Percentiles rank a stretch among this genome's conserved stretches.
Evolutionary conservation across 1,140 invertebrate genomes (phyloP).

Genomic region (Probaryconus sp.): DNA sequence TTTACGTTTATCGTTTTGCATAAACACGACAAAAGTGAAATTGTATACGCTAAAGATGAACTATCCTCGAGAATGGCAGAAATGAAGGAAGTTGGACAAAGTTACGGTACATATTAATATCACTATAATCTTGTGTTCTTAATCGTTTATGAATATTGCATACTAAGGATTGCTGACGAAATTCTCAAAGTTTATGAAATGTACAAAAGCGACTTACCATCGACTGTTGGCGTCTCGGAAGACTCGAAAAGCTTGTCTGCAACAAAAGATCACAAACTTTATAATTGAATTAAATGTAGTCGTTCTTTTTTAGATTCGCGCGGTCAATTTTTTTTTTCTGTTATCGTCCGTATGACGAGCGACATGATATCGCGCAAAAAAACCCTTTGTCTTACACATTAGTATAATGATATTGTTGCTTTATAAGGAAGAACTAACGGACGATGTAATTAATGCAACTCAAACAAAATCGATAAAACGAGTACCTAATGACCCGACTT

Average conservation of each 20-base stretch:
- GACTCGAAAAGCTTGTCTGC: slow-evolving; percentile 69
- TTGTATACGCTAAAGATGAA: slow-evolving; percentile 9
- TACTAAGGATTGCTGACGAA: slow-evolving; percentile 68
- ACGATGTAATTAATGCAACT: slow-evolving; percentile 37
- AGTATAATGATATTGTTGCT: slow-evolving; percentile 21
- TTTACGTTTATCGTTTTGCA: slow-evolving; percentile 14
- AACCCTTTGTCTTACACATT: neutral
- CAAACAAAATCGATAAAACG: slow-evolving; percentile 42
- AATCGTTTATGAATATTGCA: slow-evolving; percentile 61
- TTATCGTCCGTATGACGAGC: neutral
- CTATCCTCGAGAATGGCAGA: slow-evolving; percentile 10
- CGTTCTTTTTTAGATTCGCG: neutral
- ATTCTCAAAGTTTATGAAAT: slow-evolving; percentile 30
- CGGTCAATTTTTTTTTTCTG: neutral
- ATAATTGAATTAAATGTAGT: neutral
- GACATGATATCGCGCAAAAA: neutral
- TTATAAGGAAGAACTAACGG: slow-evolving; percentile 18
- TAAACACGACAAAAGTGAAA: slow-evolving; percentile 20
- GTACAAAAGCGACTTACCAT: slow-evolving; percentile 65
- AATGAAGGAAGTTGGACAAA: slow-evolving; percentile 15
- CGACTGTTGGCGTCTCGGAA: slow-evolving; percentile 55
- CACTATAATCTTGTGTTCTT: slow-evolving; percentile 65
- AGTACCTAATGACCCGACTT: slow-evolving; percentile 39
- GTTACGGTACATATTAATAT: slow-evolving; percentile 35
- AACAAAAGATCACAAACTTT: slow-evolving; percentile 51